Percentiles rank a stretch among this genome's conserved stretches.
phyloP scores from a whole-genome alignment of 2,888 invertebrate genomes.

The Sinopyrophorus schimmeli region DNA sequence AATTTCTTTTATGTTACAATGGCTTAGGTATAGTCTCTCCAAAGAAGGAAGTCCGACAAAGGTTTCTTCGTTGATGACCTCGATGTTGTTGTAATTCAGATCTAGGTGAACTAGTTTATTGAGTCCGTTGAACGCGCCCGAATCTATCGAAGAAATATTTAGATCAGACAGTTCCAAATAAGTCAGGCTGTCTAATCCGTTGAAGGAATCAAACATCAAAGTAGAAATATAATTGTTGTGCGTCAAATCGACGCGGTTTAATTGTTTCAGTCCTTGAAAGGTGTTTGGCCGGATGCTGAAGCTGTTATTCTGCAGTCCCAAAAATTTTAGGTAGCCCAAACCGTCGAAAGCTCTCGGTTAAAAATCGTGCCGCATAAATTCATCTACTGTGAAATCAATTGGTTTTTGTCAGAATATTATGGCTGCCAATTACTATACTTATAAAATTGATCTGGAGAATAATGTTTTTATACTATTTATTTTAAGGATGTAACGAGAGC shows the following conservation, averaged over 20 bases:
- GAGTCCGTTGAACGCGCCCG: constrained; percentile 16
- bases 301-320: constrained; percentile 6
- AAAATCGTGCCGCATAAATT: too few species aligned
- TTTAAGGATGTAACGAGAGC: constrained; percentile 90
- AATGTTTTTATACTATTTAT: constrained; percentile 10
- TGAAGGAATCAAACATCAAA: constrained; percentile 8
- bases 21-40: constrained; percentile 18
- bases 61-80: constrained; percentile 1
- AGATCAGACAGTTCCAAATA: constrained; percentile 5
- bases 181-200: constrained; percentile 9
- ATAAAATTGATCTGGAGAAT: too few species aligned
- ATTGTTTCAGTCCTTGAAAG: constrained; percentile 10
- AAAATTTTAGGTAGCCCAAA: neutral
- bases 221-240: neutral
- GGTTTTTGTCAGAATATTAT: too few species aligned
- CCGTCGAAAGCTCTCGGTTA: constrained; percentile 2
- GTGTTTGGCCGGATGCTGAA: constrained; percentile 1
- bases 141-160: neutral
- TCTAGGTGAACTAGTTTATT: constrained; percentile 9
- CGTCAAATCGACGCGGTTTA: neutral
- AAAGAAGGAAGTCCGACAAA: constrained; percentile 16
- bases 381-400: too few species aligned
- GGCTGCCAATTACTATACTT: too few species aligned
- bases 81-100: constrained; percentile 17
- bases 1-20: constrained; percentile 9